phyloP scores from a whole-genome alignment of 2,797 vertebrate species.

The Adelosebastes latens region DNA sequence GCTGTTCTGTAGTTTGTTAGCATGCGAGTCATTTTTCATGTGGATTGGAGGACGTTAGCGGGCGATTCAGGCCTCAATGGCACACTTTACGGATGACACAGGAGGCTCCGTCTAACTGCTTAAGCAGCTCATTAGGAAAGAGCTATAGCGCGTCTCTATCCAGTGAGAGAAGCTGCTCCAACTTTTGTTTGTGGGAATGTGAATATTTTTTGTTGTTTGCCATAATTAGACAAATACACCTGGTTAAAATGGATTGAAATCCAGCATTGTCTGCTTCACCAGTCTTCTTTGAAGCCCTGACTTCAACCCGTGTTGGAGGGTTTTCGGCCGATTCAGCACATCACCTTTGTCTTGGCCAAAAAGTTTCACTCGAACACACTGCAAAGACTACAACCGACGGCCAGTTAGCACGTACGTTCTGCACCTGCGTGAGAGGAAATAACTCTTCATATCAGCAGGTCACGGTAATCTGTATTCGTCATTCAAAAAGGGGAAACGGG shows the following conservation, averaged over 20 bases:
- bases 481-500: too few relatives aligned
- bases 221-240: constrained; percentile 33
- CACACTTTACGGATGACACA: constrained; percentile 51
- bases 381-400: too few relatives aligned
- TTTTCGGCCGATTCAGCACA: too few relatives aligned
- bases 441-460: too few relatives aligned
- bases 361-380: too few relatives aligned
- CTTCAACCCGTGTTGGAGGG: too few relatives aligned
- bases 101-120: constrained; percentile 46
- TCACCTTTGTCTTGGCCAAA: too few relatives aligned
- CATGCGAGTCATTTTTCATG: constrained; percentile 48
- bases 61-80: constrained; percentile 38
- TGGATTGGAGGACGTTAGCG: constrained; percentile 31
- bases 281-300: not conserved
- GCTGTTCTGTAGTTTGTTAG: constrained; percentile 42
- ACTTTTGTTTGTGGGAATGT: constrained; percentile 4
- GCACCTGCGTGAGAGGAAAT: too few relatives aligned
- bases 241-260: constrained; percentile 4
- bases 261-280: not conserved
- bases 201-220: not conserved
- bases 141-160: constrained; percentile 23
- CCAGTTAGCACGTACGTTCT: too few relatives aligned
- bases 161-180: not conserved
- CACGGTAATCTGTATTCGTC: too few relatives aligned
- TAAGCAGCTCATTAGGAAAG: constrained; percentile 64